phyloP scores from a whole-genome alignment of 2,113 vertebrate species.

The Uropsilus gracilis region DNA sequence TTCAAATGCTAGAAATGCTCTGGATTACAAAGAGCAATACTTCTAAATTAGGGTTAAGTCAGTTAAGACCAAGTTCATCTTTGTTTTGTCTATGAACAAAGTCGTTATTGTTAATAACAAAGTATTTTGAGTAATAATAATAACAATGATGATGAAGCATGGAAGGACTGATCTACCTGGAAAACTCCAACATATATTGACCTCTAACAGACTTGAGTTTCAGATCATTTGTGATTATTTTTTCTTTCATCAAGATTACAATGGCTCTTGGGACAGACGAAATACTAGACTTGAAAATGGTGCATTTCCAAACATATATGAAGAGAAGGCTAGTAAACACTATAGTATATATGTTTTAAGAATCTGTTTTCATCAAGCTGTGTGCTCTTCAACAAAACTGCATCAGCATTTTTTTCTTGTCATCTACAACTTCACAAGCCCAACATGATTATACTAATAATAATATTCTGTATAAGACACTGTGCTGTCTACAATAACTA shows the following conservation, averaged over 20 bases:
- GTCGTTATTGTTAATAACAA: conserved; percentile 8
- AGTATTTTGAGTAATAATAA: background rate
- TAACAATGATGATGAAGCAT: background rate
- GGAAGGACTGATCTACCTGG: background rate
- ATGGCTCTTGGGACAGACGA: background rate
- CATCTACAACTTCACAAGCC: background rate
- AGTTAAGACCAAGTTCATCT: background rate
- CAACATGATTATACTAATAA: background rate
- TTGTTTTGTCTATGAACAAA: background rate
- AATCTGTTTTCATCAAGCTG: background rate
- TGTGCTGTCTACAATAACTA: background rate
- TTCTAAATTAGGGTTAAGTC: conserved; percentile 17
- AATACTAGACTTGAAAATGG: background rate
- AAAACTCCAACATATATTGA: background rate
- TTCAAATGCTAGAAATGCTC: conserved; percentile 36
- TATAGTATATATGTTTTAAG: background rate
- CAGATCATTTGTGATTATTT: background rate
- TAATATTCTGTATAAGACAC: background rate
- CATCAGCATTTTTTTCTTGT: background rate
- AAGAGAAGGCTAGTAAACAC: background rate
- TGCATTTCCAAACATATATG: background rate
- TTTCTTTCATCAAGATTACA: background rate
- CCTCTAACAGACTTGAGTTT: background rate
- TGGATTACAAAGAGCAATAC: background rate
- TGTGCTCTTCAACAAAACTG: background rate